Percentiles rank a stretch among this genome's conserved stretches.
phyloP scores from a whole-genome alignment of 64 coral and sea anemone genomes.

The Cladopsammia gracilis region DNA sequence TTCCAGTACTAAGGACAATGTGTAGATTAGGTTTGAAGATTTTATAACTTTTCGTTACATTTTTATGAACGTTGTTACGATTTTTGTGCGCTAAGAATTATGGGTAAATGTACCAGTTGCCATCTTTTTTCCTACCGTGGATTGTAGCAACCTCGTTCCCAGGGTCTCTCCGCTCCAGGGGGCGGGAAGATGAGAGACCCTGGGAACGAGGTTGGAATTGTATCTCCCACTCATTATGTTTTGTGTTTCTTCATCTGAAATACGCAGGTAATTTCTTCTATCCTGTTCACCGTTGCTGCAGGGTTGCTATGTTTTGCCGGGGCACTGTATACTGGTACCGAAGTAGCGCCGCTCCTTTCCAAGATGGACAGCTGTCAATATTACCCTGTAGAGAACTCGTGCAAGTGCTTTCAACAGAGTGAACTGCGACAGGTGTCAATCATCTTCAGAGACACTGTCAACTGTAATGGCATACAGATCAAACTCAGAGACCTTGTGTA shows the following conservation, averaged over 20 bases:
- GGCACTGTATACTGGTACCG: conserved; percentile 64
- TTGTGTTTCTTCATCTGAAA: not conserved
- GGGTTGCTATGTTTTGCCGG: conserved; percentile 85
- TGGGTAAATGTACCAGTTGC: no score
- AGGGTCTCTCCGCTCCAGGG: no score
- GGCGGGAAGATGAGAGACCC: no score
- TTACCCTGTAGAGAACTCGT: conserved; percentile 77
- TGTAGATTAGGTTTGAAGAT: no score
- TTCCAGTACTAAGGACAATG: no score
- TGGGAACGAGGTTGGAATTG: no score
- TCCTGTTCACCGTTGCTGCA: conserved; percentile 66
- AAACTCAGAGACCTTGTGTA: conserved; percentile 83
- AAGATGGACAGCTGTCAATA: conserved; percentile 88
- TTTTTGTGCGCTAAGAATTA: no score
- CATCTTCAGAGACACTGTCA: conserved; percentile 79
- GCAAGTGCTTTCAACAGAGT: conserved; percentile 83
- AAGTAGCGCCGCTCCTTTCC: conserved; percentile 76
- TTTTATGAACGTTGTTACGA: no score
- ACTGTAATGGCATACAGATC: conserved; percentile 87
- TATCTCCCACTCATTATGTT: not conserved
- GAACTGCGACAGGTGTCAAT: conserved; percentile 88
- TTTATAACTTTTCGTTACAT: no score
- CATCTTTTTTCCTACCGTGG: no score
- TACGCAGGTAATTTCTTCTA: conserved; percentile 66
- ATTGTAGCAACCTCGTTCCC: no score